Conservation (phyloP, 2,888 invertebrate genomes). For the Lycia hirtaria region DNA sequence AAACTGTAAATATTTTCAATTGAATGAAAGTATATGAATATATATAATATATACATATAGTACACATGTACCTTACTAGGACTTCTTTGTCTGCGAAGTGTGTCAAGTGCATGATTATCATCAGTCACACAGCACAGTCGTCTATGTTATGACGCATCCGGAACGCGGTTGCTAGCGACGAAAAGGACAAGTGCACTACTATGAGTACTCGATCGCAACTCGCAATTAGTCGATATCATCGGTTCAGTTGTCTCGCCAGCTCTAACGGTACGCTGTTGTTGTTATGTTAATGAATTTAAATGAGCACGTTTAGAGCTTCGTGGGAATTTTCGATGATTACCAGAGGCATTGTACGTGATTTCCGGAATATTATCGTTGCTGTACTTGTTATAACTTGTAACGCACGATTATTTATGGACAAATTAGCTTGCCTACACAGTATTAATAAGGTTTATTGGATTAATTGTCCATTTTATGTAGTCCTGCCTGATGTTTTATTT, state of each 20-base stretch:
- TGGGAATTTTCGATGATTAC: conserved; percentile 51
- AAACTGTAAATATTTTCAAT: background rate
- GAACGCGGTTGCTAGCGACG: conserved; percentile 30
- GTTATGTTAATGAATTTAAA: conserved; percentile 62
- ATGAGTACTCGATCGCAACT: conserved; percentile 19
- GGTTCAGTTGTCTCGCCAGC: conserved; percentile 11
- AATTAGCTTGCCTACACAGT: conserved; percentile 8
- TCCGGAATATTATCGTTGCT: conserved; percentile 34
- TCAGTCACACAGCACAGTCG: too few species aligned
- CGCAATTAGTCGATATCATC: conserved; percentile 15
- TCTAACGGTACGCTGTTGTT: conserved; percentile 42
- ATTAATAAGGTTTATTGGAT: background rate
- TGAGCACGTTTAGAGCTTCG: conserved; percentile 51
- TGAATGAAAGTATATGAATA: background rate
- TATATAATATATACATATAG: background rate
- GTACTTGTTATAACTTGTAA: too few species aligned
- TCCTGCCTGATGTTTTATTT: too few species aligned
- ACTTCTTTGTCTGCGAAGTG: conserved; percentile 41
- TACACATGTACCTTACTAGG: background rate
- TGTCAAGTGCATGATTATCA: conserved; percentile 38
- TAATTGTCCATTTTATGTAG: background rate
- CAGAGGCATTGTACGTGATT: conserved; percentile 43
- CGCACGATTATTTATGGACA: conserved; percentile 18
- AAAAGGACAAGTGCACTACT: conserved; percentile 27
- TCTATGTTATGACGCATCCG: conserved; percentile 28